A percentile compares a stretch with the other conserved stretches of the same genome.
Conservation (phyloP, 2,797 vertebrate species). For the Gobionotothen gibberifrons region DNA sequence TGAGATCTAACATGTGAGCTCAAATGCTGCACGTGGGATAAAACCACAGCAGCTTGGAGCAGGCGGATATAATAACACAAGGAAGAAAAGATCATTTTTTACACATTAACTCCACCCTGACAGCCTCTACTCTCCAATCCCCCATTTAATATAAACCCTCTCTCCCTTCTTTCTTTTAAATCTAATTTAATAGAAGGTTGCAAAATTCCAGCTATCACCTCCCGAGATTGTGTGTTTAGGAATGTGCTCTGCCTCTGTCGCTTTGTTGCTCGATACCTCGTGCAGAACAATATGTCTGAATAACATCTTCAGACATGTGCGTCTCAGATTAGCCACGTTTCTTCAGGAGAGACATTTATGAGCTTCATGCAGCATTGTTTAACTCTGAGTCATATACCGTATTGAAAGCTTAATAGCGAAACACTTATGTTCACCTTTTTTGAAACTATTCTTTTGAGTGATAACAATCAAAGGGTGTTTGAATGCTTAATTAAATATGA, state of each 20-base stretch:
- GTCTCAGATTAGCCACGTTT: constrained; percentile 61
- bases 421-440: constrained; percentile 21
- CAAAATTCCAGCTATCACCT: constrained; percentile 38
- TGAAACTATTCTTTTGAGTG: not conserved
- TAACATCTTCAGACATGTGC: constrained; percentile 53
- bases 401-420: constrained; percentile 32
- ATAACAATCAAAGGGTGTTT: constrained; percentile 24
- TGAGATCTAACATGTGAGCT: not conserved
- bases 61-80: constrained; percentile 22
- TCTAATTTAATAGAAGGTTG: constrained; percentile 50
- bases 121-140: constrained; percentile 60
- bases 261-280: constrained; percentile 43
- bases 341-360: constrained; percentile 60
- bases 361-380: constrained; percentile 57
- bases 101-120: constrained; percentile 51
- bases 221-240: constrained; percentile 40
- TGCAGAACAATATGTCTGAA: constrained; percentile 65
- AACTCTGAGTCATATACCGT: constrained; percentile 39
- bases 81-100: constrained; percentile 44
- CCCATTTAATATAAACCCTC: constrained; percentile 57
- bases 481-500: constrained; percentile 46
- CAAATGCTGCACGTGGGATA: not conserved
- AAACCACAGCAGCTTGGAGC: not conserved
- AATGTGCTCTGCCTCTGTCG: constrained; percentile 55
- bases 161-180: constrained; percentile 37